Percentiles rank a stretch among this genome's conserved stretches.
Conservation (phyloP, 2,888 invertebrate genomes). For the Cosmopolites sordidus region DNA sequence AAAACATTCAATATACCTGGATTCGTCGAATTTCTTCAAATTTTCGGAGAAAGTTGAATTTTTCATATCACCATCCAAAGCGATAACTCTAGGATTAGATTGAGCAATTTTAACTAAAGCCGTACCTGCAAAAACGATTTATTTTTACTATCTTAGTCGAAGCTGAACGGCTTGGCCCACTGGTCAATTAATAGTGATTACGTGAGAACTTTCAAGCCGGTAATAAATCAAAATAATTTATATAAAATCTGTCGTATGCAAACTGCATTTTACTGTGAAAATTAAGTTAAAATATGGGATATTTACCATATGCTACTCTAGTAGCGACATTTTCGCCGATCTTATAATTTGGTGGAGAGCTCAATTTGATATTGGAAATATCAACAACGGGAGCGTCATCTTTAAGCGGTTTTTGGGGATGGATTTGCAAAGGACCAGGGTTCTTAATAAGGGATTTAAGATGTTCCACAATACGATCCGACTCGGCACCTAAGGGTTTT, state of each 20-base stretch:
- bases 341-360: constrained; percentile 79
- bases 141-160: background rate
- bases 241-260: background rate
- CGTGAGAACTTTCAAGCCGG: background rate
- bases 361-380: constrained; percentile 67
- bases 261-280: background rate
- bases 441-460: constrained; percentile 65
- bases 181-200: background rate
- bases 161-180: background rate
- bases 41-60: constrained; percentile 97
- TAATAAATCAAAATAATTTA: background rate
- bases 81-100: constrained; percentile 77
- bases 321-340: constrained; percentile 78
- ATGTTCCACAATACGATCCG: constrained; percentile 65
- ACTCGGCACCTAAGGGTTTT: constrained; percentile 84
- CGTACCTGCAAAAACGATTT: constrained; percentile 43
- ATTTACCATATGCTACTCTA: constrained; percentile 81
- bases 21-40: constrained; percentile 68
- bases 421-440: constrained; percentile 58
- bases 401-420: constrained; percentile 59
- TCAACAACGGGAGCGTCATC: constrained; percentile 70
- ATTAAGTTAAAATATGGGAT: background rate
- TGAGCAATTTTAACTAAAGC: constrained; percentile 84
- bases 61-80: constrained; percentile 96
- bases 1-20: constrained; percentile 92